Conservation (phyloP, 1,140 invertebrate genomes). For the Pissodes strobi region DNA sequence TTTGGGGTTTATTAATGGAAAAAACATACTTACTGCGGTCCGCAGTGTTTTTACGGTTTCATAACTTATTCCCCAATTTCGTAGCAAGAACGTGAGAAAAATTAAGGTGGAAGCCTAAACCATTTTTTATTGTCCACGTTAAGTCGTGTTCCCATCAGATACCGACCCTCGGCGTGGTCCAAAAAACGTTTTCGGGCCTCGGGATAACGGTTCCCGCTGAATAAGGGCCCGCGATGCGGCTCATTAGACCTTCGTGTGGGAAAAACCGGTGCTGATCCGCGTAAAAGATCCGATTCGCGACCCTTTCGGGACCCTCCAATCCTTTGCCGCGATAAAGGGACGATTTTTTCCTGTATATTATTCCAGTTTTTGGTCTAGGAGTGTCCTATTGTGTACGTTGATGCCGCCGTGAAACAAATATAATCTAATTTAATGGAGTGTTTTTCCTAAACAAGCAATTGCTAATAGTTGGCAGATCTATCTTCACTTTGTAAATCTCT, state of each 20-base stretch:
- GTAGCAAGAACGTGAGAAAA: too few relatives aligned
- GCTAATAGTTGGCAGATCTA: too few relatives aligned
- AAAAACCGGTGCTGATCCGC: conserved; percentile 10
- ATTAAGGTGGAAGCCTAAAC: too few relatives aligned
- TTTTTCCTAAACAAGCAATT: too few relatives aligned
- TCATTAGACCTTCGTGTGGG: conserved; percentile 1
- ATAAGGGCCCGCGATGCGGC: neutral
- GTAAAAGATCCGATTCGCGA: conserved; percentile 10
- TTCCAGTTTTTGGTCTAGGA: neutral
- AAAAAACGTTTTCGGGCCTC: neutral
- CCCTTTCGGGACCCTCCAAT: neutral
- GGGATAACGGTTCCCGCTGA: neutral
- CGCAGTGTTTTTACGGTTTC: too few relatives aligned
- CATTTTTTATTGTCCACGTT: neutral
- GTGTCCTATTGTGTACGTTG: neutral
- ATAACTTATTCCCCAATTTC: too few relatives aligned
- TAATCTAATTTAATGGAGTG: too few relatives aligned
- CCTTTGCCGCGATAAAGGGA: neutral
- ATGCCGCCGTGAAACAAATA: too few relatives aligned
- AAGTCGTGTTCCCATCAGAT: conserved; percentile 4
- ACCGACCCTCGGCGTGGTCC: neutral
- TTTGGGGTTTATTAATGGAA: too few relatives aligned
- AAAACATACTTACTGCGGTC: too few relatives aligned
- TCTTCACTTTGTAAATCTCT: too few relatives aligned
- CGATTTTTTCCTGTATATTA: neutral